Evolutionary conservation across 2,888 invertebrate genomes (phyloP), one percentile per base, ranked within the genome.

Genomic region (Eulithis testata): DNA sequence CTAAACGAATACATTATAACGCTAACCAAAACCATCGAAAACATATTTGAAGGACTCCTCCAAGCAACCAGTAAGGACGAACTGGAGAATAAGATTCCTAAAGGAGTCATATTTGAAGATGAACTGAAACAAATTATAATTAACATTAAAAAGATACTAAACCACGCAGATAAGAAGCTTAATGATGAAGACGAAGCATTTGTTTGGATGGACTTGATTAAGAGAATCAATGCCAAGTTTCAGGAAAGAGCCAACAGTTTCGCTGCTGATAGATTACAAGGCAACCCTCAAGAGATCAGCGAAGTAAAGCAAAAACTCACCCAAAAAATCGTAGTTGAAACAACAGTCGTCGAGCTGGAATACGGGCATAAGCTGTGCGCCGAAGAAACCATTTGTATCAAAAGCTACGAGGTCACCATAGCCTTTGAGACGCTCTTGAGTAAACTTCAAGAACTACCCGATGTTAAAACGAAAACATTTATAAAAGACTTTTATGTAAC

Each of bases 221-320:
- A 91, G 70, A 86, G 74, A 73, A 83, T 89, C 11, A 84, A 82
- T 64, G 75, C 80, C 0, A 79, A 76, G 70, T 86, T 87, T 52
- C 87, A 88, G 71, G 80, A 82, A 36, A 75, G 77, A 40, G 76
- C 83, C 2, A 66, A 76, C 0, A 12, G 52, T 2, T 84, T 82
- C 36, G 70, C 81, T 1, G 27, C 68, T 4, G 77, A 81, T 2
- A 76, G 75, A 57, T 36, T 85, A 8, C 76, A 80, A 47, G 77
- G 75, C 0, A 69, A 73, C 14, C 45, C 58, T 0, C 58, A 72
- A 2, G 76, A 81, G 11, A 72, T 74, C 0, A 49, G 60, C 1
- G 73, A 73, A 45, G 68, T 79, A 0, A 80, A 73, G 47, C 81
- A 80, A 63, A 80, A 75, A 58, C 44, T 87, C 8, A 77, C 61